Evolutionary conservation across 2,113 vertebrate genomes (phyloP), one percentile per base, ranked within the genome.

Genomic region (Mormyrus iriodes): DNA sequence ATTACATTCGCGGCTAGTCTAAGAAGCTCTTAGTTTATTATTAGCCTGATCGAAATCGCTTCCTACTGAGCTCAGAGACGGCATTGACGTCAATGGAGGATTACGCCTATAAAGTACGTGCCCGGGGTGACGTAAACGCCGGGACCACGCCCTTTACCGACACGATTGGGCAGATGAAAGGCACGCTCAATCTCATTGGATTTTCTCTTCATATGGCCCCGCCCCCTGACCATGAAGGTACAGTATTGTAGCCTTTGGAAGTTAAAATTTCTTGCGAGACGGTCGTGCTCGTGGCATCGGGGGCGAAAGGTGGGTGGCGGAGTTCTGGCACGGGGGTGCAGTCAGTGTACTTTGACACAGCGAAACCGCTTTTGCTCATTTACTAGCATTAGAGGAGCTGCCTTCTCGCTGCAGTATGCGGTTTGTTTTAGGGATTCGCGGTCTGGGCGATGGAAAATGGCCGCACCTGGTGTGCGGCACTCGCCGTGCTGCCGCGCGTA

Each of bases 1-100:
- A 52, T 24, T 48, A 76, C 69, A 49, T 46, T 73, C 24, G 8
- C 3, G 27, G 21, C 15, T 76, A 48, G 15, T 53, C 35, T 48
- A 13, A 48, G 42, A 65, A 1, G n/a, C 7, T 12, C 58, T 84
- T 9, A 46, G 21, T 31, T 88, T 73, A 44, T 82, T 82, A 27
- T 88, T 89, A 27, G 21, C 24, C 10, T 31, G 35, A 46, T 31
- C 52, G 24, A 44, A 55, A 55, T 89, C 79, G 51, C 87, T 19
- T 48, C n/a, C 86, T 73, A 65, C 65, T 65, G 83, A 90, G 65
- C 42, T 65, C 39, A 89, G 52, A 52, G 53, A 35, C 52, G 83
- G 58, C 91, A 90, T 42, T 94, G 91, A 91, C 91, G 92, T 94
- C 93, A 95, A 86, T 91, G n/a, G 90, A 87, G 92, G 94, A 94